Evolutionary conservation across 2,888 invertebrate genomes (phyloP).

Genomic region (Elegia similella): DNA sequence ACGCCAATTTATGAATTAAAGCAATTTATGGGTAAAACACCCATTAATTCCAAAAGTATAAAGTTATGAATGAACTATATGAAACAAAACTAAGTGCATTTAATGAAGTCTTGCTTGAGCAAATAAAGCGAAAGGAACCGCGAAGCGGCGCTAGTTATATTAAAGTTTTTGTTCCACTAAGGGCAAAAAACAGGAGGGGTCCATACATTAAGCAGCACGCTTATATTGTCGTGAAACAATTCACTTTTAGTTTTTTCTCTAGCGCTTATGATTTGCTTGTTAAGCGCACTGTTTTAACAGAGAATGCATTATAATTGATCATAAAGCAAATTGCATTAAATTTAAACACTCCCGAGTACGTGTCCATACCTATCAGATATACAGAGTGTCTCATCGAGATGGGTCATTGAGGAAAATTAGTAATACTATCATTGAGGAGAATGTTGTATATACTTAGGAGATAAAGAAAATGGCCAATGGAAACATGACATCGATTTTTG

Average conservation of each 20-base stretch:
- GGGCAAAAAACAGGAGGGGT: slow-evolving; percentile 10
- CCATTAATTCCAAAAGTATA: too few relatives aligned
- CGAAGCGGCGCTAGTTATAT: slow-evolving; percentile 2
- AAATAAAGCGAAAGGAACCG: slow-evolving; percentile 1
- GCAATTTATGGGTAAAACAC: too few relatives aligned
- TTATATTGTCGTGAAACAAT: slow-evolving; percentile 18
- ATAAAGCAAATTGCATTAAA: slow-evolving; percentile 5
- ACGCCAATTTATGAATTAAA: too few relatives aligned
- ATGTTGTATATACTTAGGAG: too few relatives aligned
- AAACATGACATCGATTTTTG: too few relatives aligned
- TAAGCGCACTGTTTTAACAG: slow-evolving; percentile 7
- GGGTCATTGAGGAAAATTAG: too few relatives aligned
- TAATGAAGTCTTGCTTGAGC: not conserved
- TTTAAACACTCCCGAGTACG: not conserved
- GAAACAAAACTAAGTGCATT: not conserved
- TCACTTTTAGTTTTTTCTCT: slow-evolving; percentile 13
- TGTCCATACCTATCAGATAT: too few relatives aligned
- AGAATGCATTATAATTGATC: slow-evolving; percentile 11
- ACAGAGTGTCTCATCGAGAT: too few relatives aligned
- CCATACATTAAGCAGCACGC: slow-evolving; percentile 15
- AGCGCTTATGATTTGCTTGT: slow-evolving; percentile 13
- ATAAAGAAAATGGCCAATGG: too few relatives aligned
- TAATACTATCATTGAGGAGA: too few relatives aligned
- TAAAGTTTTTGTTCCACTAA: not conserved
- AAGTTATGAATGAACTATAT: not conserved